A percentile compares a stretch with the other conserved stretches of the same genome.
These are phyloP conservation scores for Sarcophaga caerulescens DNA, from an alignment of 2,888 invertebrate genomes.

Conservation along the genomic window DNA sequence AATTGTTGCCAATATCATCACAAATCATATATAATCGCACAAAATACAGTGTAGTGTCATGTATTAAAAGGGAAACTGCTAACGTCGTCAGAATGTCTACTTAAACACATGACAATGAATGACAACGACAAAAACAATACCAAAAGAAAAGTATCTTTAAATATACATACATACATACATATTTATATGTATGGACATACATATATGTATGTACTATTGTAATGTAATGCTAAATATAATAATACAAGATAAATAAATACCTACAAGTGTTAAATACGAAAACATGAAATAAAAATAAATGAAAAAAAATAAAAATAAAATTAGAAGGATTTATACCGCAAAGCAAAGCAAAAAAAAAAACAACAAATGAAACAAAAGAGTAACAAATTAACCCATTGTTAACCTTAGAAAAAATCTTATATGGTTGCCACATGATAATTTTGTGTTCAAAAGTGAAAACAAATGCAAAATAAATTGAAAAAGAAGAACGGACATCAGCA, in stretches of 20 bases:
- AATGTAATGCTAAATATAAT: not conserved
- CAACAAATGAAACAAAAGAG: no score
- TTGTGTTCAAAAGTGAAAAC: no score
- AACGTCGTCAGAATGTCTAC: slow-evolving; percentile 70
- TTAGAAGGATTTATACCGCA: not conserved
- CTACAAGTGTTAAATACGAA: slow-evolving; percentile 59
- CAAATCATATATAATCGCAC: no score
- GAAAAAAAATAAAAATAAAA: not conserved
- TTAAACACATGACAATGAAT: slow-evolving; percentile 43
- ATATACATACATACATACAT: slow-evolving; percentile 11
- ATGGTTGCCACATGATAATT: no score
- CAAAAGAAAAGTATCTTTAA: not conserved
- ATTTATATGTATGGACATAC: not conserved
- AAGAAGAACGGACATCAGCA: no score
- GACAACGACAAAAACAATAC: slow-evolving; percentile 38
- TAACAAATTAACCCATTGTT: slow-evolving; percentile 23
- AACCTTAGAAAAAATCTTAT: not conserved
- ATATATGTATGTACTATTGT: not conserved
- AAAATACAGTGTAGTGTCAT: no score
- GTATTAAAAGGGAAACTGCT: slow-evolving; percentile 53
- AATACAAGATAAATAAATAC: slow-evolving; percentile 42
- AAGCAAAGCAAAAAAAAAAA: no score
- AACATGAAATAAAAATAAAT: slow-evolving; percentile 17
- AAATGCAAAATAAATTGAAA: no score
- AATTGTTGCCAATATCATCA: no score